phyloP scores from a whole-genome alignment of 30 jellyfish, hydroid and myxozoan genomes.

The Aurelia sp. region DNA sequence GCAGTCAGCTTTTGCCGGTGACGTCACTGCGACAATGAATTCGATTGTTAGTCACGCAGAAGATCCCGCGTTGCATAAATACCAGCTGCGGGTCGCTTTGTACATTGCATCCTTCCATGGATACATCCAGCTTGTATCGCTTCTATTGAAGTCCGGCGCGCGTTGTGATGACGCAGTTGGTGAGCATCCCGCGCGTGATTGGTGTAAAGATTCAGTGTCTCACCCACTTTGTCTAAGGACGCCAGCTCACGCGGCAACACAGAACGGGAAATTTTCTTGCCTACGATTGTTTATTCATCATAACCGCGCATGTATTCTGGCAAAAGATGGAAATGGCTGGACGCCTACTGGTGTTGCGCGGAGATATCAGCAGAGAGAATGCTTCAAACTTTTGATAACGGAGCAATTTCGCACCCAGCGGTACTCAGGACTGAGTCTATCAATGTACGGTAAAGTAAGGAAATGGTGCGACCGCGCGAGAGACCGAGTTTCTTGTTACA shows the following conservation, averaged over 20 bases:
- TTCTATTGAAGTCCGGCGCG: constrained; percentile 67
- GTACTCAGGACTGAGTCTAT: constrained; percentile 58
- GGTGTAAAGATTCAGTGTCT: constrained; percentile 37
- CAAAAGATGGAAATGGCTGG: constrained; percentile 57
- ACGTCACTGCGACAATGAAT: constrained; percentile 78
- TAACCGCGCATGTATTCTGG: constrained; percentile 64
- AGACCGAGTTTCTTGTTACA: constrained; percentile 65
- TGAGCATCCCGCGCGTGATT: constrained; percentile 69
- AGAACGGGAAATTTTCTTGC: constrained; percentile 53
- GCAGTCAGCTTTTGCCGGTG: constrained; percentile 67
- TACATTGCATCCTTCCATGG: constrained; percentile 76
- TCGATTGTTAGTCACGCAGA: constrained; percentile 42
- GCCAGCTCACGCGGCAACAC: constrained; percentile 79
- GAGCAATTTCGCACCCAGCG: constrained; percentile 61
- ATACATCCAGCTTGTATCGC: constrained; percentile 62
- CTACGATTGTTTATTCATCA: constrained; percentile 71
- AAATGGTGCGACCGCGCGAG: constrained; percentile 79
- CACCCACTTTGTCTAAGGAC: constrained; percentile 66
- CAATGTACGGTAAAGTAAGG: constrained; percentile 60
- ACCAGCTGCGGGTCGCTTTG: constrained; percentile 78
- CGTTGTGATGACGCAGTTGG: constrained; percentile 82
- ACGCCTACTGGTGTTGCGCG: constrained; percentile 76
- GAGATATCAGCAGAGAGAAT: constrained; percentile 55
- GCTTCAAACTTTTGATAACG: constrained; percentile 58
- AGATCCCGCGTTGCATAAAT: constrained; percentile 66